Evolutionary conservation across 1,140 invertebrate species (phyloP).

Genomic region (Listronotus oregonensis): DNA sequence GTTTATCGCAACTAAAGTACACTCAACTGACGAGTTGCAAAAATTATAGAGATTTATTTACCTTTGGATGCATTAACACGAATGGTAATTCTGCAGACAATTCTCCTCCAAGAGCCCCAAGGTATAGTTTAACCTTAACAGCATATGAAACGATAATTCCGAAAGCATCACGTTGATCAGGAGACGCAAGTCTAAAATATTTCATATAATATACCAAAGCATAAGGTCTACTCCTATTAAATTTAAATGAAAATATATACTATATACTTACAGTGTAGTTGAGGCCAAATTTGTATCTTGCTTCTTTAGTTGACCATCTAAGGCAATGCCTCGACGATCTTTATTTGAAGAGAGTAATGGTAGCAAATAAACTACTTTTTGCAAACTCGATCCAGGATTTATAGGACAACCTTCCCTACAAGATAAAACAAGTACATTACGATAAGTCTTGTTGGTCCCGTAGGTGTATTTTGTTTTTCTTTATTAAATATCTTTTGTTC

Average conservation of each 20-base stretch:
- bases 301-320: constrained; percentile 92
- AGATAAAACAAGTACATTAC: background rate
- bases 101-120: constrained; percentile 93
- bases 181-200: constrained; percentile 70
- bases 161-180: constrained; percentile 83
- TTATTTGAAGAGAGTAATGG: constrained; percentile 81
- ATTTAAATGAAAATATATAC: no score
- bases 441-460: no score
- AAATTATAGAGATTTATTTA: constrained; percentile 46
- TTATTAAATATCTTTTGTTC: no score
- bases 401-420: constrained; percentile 90
- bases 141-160: constrained; percentile 89
- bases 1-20: no score
- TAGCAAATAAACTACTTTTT: constrained; percentile 88
- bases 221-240: constrained; percentile 65
- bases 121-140: constrained; percentile 93
- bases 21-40: no score
- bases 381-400: constrained; percentile 88
- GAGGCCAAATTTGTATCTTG: constrained; percentile 92
- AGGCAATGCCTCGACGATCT: constrained; percentile 89
- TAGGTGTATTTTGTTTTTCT: no score
- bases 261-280: constrained; percentile 82
- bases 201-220: background rate
- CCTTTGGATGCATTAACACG: constrained; percentile 95
- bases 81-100: constrained; percentile 94